Percentiles rank a stretch among this genome's conserved stretches.
These are phyloP conservation scores for Phaonia tiefii DNA, from an alignment of 2,888 invertebrate genomes.

Conservation along the genomic window DNA sequence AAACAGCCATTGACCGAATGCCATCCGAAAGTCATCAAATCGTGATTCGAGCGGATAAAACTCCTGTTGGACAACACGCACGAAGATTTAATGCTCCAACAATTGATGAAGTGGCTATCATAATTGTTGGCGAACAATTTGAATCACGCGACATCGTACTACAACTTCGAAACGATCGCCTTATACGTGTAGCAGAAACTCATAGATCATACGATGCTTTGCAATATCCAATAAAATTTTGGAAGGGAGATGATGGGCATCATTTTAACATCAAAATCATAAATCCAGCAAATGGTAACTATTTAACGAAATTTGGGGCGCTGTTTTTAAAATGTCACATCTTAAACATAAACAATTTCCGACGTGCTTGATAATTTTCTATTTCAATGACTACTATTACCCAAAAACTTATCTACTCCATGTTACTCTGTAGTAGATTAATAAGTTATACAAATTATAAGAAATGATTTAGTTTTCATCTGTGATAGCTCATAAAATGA, in stretches of 20 bases:
- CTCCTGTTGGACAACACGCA: conserved; percentile 72
- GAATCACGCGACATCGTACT: neutral
- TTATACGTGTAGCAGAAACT: neutral
- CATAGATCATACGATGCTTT: conserved; percentile 1
- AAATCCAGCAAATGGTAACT: no score
- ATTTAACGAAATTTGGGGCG: no score
- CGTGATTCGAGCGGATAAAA: conserved; percentile 75
- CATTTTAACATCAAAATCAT: conserved; percentile 51
- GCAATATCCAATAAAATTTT: neutral
- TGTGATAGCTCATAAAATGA: no score
- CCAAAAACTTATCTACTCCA: no score
- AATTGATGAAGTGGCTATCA: neutral
- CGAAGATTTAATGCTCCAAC: conserved; percentile 50
- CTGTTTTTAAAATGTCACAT: no score
- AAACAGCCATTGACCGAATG: conserved; percentile 72
- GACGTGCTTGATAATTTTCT: no score
- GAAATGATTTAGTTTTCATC: no score
- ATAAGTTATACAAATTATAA: no score
- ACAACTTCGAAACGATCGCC: neutral
- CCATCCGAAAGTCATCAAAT: conserved; percentile 74
- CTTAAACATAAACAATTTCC: no score
- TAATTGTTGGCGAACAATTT: neutral
- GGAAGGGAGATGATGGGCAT: conserved; percentile 60
- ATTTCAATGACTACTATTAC: no score
- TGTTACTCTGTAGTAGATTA: no score